Evolutionary conservation across 1,140 invertebrate species (phyloP), one percentile per base, ranked within the genome.

Genomic region (Xylocopa sonorina): DNA sequence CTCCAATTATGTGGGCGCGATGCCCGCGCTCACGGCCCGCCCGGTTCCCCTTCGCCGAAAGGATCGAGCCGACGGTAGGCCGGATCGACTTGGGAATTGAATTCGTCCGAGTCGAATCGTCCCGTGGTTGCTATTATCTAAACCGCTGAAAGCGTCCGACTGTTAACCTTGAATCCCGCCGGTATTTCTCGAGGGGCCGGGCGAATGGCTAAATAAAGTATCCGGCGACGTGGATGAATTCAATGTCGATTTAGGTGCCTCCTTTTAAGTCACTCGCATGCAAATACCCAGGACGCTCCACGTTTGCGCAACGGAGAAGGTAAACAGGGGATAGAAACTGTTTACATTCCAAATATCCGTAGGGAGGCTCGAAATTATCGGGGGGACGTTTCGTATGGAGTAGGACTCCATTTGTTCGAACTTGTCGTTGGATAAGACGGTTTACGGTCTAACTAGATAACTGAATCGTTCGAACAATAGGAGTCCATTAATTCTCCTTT

Each of bases 1-100:
- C 18, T 6, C 12, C 62, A 27, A 32, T 41, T 21, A 1, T 27
- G n/a, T n/a, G n/a, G n/a, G 27, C n/a, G 24, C 27, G 21, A 46
- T 18, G 38, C 21, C 68, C 34, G 14, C 73, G 50, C n/a, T 46
- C 73, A 66, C 58, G 48, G 53, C 29, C 38, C 62, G 34, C 48
- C 50, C 5, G 16, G 16, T 48, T 14, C 32, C n/a, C 48, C 32
- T 10, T 16, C 32, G 27, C 6, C 60, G 34, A 34, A n/a, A 43
- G 27, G 50, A 55, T 43, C 50, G 27, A n/a, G 16, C n/a, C 32
- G 6, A 16, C n/a, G 46, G 38, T 66, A 69, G 73, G 58, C 75
- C 21, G 9, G 50, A 41, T 41, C 50, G 16, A 24, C 50, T 21
- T 29, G 21, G 27, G 48, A 34, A 60, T 48, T 27, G 34, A 43